Percentiles rank a stretch among this genome's conserved stretches.
These are phyloP conservation scores for Hipposideros larvatus DNA, from an alignment of 2,797 vertebrate genomes.

Conservation along the genomic window DNA sequence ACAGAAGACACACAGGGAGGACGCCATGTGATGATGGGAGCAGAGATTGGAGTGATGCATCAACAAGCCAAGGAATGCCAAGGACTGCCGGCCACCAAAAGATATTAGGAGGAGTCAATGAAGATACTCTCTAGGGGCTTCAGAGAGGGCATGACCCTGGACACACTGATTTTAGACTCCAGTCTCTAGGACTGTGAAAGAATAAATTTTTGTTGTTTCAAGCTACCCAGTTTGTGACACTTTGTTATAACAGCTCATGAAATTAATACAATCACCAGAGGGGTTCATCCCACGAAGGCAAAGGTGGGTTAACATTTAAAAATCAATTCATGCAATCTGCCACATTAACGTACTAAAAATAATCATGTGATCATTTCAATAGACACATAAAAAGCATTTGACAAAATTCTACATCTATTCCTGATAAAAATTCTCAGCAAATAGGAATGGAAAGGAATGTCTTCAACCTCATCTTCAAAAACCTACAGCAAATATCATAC, in stretches of 20 bases:
- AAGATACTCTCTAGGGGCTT: no score
- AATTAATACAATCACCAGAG: neutral
- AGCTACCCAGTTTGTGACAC: neutral
- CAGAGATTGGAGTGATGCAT: neutral
- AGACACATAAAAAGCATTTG: no score
- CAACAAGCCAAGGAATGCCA: neutral
- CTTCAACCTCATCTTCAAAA: neutral
- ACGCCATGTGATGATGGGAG: neutral
- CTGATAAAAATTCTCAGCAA: neutral
- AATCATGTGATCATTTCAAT: no score
- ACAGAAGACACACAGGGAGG: neutral
- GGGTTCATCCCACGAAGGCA: neutral
- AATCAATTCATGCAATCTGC: neutral
- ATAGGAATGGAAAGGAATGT: neutral
- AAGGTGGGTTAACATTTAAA: neutral
- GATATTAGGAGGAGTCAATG: neutral
- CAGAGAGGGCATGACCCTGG: neutral
- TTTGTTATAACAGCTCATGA: neutral
- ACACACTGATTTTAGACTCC: neutral
- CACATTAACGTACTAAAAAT: neutral
- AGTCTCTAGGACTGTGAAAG: neutral
- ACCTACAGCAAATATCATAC: neutral
- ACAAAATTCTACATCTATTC: neutral
- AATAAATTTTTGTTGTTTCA: neutral
- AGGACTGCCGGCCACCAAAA: neutral